Evolutionary conservation across 2,888 invertebrate genomes (phyloP).

Genomic region (Anorthoa munda): DNA sequence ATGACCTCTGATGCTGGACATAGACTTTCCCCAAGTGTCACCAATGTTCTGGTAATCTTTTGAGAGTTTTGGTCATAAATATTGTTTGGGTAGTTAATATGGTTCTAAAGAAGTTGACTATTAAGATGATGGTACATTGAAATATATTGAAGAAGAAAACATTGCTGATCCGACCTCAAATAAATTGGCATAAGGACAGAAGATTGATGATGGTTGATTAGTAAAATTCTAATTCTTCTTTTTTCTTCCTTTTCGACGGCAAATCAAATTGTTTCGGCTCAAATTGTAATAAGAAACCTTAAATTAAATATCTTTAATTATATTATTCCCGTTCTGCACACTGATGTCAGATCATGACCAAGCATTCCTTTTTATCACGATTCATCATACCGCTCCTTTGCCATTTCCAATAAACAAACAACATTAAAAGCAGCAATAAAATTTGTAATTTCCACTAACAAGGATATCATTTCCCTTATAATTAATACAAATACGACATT

Average conservation of each 20-base stretch:
- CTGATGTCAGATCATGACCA: background rate
- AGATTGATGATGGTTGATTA: no score
- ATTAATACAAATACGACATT: conserved; percentile 47
- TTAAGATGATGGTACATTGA: no score
- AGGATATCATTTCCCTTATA: conserved; percentile 45
- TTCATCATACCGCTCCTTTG: background rate
- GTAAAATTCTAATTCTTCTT: no score
- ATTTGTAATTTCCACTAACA: conserved; percentile 35
- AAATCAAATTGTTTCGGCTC: no score
- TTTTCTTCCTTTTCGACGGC: no score
- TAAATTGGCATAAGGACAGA: no score
- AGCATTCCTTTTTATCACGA: background rate
- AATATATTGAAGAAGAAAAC: no score
- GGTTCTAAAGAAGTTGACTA: background rate
- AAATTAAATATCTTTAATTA: no score
- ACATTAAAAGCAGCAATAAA: conserved; percentile 17
- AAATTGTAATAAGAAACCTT: background rate
- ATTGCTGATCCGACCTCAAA: no score
- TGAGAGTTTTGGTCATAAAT: background rate
- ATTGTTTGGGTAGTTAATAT: background rate
- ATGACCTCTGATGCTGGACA: background rate
- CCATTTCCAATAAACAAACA: background rate
- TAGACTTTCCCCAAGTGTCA: background rate
- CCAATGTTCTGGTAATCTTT: background rate
- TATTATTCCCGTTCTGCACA: background rate